Base-by-base conservation (phyloP, 1,140 invertebrate genomes). In the Cydia pomonella region DNA sequence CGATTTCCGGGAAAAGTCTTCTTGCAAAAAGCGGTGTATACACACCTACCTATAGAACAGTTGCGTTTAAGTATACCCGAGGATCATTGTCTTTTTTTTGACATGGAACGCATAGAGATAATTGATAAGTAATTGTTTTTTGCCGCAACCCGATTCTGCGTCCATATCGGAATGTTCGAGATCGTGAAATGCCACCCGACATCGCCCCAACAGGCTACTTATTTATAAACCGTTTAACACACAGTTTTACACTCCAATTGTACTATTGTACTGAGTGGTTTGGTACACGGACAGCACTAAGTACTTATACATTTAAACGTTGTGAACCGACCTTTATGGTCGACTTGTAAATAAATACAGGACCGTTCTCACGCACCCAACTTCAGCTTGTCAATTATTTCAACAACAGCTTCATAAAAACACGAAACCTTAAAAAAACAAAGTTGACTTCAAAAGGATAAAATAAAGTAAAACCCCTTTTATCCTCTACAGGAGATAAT, bases 141-240 rank as follows among this genome's bases (percentile, higher is more conserved):
- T 85, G 76, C 76, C 73, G 74, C 78, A 72, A 63, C 73, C 74
- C 66, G 53, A 73, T 79, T 78, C 79, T 74, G 69, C 53, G 74
- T 76, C 77, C 80, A 84, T 79, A 80, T 83, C 44, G 82, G 80
- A 82, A 80, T 80, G 82, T 78, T 79, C 77, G 76, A 83, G 84
- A 80, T 85, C 82, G 83, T 85, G 84, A 85, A 85, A 84, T 84
- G 81, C 79, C 85, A 85, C 73, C 77, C 74, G 77, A 80, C 77
- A 75, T 72, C 76, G 71, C 72, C 64, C 73, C 73, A 76, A 81
- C 79, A 69, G 33, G 41, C 38, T 53, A 80, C 76, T 83, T 83
- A 81, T 82, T 83, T 84, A 80, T 81, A 75, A 59, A 74, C 72
- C 76, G 72, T 71, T n/a, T 38, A 53, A 64, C 38, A 33, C 75